phyloP scores from a whole-genome alignment of 2,113 vertebrate genomes.

The Casuarius casuarius region DNA sequence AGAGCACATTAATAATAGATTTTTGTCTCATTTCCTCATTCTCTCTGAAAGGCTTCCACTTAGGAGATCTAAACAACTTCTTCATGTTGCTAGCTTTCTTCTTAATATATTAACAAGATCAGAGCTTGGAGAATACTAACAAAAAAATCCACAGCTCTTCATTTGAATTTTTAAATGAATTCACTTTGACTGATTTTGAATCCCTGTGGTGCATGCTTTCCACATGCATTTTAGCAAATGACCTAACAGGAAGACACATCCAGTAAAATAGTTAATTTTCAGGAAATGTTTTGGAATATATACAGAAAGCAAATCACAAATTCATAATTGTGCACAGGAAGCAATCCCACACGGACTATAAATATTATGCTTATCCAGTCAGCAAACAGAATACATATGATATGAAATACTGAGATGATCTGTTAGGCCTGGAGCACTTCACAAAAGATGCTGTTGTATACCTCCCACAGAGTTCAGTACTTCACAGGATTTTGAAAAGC shows the following conservation, averaged over 20 bases:
- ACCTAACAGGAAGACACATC: background rate
- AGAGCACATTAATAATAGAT: background rate
- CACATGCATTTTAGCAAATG: background rate
- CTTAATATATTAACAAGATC: background rate
- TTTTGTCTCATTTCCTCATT: constrained; percentile 17
- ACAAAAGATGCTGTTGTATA: background rate
- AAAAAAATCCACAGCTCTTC: background rate
- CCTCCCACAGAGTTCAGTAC: background rate
- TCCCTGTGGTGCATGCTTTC: background rate
- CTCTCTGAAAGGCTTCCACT: background rate
- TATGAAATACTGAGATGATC: background rate
- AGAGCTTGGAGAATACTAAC: background rate
- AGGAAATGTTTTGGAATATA: background rate
- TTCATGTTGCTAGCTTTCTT: background rate
- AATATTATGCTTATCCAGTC: background rate
- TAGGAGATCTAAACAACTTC: background rate
- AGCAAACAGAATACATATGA: background rate
- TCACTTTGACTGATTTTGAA: constrained; percentile 20
- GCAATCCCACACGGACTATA: background rate
- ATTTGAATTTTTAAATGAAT: constrained; percentile 27
- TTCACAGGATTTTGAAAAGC: background rate
- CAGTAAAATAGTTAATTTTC: background rate
- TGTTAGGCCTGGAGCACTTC: background rate
- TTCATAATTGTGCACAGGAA: background rate
- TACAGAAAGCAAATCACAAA: background rate